Conservation (phyloP, 2,888 invertebrate species). For the Cephus pulcher region DNA sequence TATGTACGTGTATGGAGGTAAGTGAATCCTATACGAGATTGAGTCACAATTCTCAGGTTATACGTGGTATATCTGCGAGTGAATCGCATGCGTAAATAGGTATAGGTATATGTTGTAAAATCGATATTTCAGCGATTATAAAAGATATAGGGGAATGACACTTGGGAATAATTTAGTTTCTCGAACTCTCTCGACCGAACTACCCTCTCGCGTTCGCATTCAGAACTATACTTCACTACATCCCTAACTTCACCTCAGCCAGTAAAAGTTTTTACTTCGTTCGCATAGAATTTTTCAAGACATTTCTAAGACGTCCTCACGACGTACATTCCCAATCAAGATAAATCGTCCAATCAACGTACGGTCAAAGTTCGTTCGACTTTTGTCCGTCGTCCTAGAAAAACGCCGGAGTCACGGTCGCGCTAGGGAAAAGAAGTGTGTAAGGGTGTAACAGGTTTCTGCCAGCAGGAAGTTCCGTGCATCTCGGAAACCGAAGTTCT, state of each 20-base stretch:
- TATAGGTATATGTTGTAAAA: background rate
- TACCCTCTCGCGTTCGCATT: background rate
- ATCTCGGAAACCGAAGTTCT: background rate
- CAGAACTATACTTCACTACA: background rate
- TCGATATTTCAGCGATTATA: conserved; percentile 5
- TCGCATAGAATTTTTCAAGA: background rate
- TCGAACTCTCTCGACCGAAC: background rate
- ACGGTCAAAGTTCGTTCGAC: background rate
- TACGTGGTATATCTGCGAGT: background rate
- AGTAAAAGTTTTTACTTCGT: background rate
- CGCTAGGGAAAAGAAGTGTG: background rate
- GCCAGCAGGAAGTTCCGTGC: background rate
- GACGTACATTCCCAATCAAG: background rate
- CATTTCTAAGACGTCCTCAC: background rate
- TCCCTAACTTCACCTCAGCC: background rate
- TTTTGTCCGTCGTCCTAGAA: background rate
- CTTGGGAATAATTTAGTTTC: conserved; percentile 9
- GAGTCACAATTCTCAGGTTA: background rate
- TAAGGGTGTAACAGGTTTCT: background rate
- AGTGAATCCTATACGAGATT: background rate
- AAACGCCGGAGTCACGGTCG: background rate
- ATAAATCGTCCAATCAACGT: background rate
- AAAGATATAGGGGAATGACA: background rate
- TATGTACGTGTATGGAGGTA: too few species aligned
- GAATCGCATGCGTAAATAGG: background rate